Base-by-base conservation (phyloP, 2,113 vertebrate genomes). In the Percopsis transmontana region DNA sequence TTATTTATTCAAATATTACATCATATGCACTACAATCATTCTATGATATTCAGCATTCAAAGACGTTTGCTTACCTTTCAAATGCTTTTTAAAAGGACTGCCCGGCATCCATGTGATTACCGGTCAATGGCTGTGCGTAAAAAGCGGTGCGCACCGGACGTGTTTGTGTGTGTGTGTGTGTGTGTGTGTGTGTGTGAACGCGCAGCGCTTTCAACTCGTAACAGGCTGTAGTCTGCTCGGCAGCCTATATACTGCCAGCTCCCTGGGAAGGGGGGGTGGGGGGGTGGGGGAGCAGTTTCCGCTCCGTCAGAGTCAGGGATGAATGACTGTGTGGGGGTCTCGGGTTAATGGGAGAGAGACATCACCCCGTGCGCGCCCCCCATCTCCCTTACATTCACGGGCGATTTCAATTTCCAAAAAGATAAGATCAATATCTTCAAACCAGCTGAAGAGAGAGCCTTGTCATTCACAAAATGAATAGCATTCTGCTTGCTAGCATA, bases 191-290 rank as follows among this genome's bases (percentile, higher is more conserved):
- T 23, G 19, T 23, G 51, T 8, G 51, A 19, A 51, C 44, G 50
- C 44, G 69, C 79, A 75, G 80, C 76, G 63, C 48, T 59, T 62
- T 47, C 62, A 39, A 63, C 77, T 74, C 64, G 45, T 55, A 27
- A 74, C 74, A 79, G 75, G 77, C 42, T 53, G 62, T 68, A 57
- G 79, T 9, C 82, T 70, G 55, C 9, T 73, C 78, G 15, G 73
- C 85, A 72, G 83, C 75, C 84, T 81, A 72, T 86, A 84, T 81
- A 70, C 82, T 76, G 73, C 62, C 64, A 57, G 74, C 69, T 85
- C 75, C 85, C 82, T 0, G 64, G 84, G 77, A 78, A 71, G 79
- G 65, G 60, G 82, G 70, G 58, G 87, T 12, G 82, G 70, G 80
- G 67, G 60, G 82, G 82, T 2, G 47, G 82, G 69, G 79, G 66